phyloP scores from a whole-genome alignment of 1,140 invertebrate species.

The Nasonia longicornis region DNA sequence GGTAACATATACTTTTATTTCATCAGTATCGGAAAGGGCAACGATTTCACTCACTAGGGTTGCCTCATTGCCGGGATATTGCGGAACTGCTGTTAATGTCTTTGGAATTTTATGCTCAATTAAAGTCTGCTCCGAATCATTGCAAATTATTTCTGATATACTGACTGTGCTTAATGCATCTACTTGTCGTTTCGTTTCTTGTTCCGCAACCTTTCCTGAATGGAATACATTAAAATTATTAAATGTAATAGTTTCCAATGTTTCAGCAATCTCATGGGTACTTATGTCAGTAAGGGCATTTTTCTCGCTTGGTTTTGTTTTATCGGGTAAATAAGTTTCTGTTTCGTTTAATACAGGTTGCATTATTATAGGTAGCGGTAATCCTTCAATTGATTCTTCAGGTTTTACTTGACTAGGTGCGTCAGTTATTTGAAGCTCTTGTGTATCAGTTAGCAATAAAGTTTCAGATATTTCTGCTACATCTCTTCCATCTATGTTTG shows the following conservation, averaged over 20 bases:
- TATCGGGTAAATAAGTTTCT: constrained; percentile 39
- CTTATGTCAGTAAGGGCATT: constrained; percentile 49
- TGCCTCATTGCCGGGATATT: constrained; percentile 44
- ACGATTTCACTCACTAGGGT: constrained; percentile 53
- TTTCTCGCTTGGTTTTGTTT: constrained; percentile 55
- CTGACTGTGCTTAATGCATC: constrained; percentile 50
- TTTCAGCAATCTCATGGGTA: constrained; percentile 58
- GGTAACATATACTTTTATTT: constrained; percentile 45
- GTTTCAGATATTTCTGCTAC: constrained; percentile 49
- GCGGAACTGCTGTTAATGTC: constrained; percentile 24
- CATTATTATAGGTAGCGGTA: constrained; percentile 25
- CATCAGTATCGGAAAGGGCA: constrained; percentile 38
- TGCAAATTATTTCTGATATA: constrained; percentile 50
- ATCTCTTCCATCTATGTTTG: constrained; percentile 48
- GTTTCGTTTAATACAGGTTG: constrained; percentile 40
- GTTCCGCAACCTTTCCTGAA: constrained; percentile 40
- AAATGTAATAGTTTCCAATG: constrained; percentile 54
- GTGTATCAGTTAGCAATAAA: constrained; percentile 22
- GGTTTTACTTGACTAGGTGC: constrained; percentile 23
- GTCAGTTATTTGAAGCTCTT: constrained; percentile 35
- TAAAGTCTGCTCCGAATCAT: constrained; percentile 47
- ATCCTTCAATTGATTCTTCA: constrained; percentile 25
- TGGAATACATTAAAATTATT: constrained; percentile 47
- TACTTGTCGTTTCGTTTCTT: constrained; percentile 50
- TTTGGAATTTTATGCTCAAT: constrained; percentile 45